Base-by-base conservation (phyloP, 2,888 invertebrate genomes). In the Torymus aiolomorphi region DNA sequence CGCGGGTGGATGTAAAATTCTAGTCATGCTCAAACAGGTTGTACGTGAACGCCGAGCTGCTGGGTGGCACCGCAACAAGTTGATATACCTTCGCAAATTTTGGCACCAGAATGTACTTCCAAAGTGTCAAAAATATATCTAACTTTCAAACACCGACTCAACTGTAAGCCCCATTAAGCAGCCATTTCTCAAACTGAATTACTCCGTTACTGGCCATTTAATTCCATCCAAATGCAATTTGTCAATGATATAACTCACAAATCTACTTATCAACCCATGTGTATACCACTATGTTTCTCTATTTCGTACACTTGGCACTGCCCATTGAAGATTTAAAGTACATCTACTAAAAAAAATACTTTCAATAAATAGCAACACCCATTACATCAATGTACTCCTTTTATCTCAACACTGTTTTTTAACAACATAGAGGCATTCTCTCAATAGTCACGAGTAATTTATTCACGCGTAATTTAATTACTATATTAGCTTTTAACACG, bases 51-150 rank as follows among this genome's bases (percentile, higher is more conserved):
- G 51, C 56, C 57, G 54, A 67, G 18, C 31, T 42, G 13, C 2
- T 42, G 8, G 66, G 54, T 14, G 12, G 54, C 10, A 52, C 65
- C n/a, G 80, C 76, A 80, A 80, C 80, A 80, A 71, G 80, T 80
- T 71, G 76, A 80, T 66, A 61, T 76, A 80, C 75, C 75, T 75
- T 72, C 66, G 52, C 65, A 71, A 80, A 76, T 75, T 80, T 80
- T 80, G 80, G 76, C 76, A 72, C 66, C 66, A 59, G 75, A 71
- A 75, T 65, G 54, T 66, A 71, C 71, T 80, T 80, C 42, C 71
- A 51, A 75, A 73, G 73, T 57, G 71, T 71, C 75, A 76, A 80
- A 76, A 80, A 71, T 80, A 71, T 71, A 71, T 71, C 61, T 61
- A 71, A 71, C 61, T 71, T 75, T 80, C 59, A 61, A 76, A 71